Conservation (phyloP, 2,797 vertebrate species). For the Betta splendens region DNA sequence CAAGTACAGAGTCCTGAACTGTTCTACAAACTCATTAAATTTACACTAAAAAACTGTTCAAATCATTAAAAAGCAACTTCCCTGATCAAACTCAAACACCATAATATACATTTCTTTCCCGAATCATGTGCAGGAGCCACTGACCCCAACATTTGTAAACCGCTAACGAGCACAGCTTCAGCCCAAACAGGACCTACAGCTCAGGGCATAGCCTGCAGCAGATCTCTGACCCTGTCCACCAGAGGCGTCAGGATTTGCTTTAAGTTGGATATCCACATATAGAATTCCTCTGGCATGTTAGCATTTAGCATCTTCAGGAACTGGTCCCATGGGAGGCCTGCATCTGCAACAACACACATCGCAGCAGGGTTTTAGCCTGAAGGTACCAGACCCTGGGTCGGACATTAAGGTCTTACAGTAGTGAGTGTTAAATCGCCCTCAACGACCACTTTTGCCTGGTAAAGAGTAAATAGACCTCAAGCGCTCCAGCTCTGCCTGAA, state of each 20-base stretch:
- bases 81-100: constrained; percentile 1
- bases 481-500: neutral
- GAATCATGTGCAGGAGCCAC: neutral
- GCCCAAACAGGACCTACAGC: neutral
- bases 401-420: neutral
- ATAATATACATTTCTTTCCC: neutral
- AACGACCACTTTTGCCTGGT: neutral
- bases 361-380: constrained; percentile 75
- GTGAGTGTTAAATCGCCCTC: neutral
- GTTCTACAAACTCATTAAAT: neutral
- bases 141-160: neutral
- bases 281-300: constrained; percentile 78
- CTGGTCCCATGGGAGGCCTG: constrained; percentile 72
- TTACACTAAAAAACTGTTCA: neutral
- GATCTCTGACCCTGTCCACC: constrained; percentile 70
- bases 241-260: constrained; percentile 61
- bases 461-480: neutral
- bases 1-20: neutral
- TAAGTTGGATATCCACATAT: constrained; percentile 76
- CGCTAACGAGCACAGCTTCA: neutral
- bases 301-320: constrained; percentile 79
- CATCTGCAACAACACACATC: constrained; percentile 85
- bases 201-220: constrained; percentile 63
- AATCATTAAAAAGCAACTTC: neutral
- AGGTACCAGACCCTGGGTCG: constrained; percentile 40